Base-by-base conservation (phyloP, 2,797 vertebrate species). In the Sternotherus odoratus region DNA sequence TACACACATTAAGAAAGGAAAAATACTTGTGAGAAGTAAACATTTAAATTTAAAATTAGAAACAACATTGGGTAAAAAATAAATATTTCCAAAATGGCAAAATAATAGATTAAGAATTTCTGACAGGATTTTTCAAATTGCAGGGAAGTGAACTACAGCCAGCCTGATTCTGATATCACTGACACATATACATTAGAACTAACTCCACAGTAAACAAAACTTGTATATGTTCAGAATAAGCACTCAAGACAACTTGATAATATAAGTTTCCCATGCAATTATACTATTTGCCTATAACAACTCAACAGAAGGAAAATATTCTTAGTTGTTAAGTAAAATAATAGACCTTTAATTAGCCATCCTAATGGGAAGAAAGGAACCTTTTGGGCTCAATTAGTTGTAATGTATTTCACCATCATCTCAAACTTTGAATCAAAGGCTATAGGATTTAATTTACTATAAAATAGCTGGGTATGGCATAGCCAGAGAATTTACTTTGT, bases 401-500 rank as follows among this genome's bases (percentile, higher is more conserved):
- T 30, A 90, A 77, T 46, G 3, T 66, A 50, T 87, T 85, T 46
- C 69, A 26, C 6, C 49, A 82, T 81, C 26, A 39, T 94, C 24
- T 46, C 69, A 43, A 86, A 46, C 50, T 92, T 94, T 92, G 54
- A 92, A 69, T 81, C 51, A 87, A 66, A 63, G 77, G 12, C 3
- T 75, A 2, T 57, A 46, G 11, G 3, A 49, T 91, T 92, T 94
- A 78, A 83, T 92, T 88, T 91, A 66, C 24, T 46, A 13, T 46
- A 43, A 26, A 12, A 63, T 78, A 63, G 56, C 46, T 66, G 60
- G 33, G 33, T 66, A 19, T 66, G 33, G 17, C 60, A 66, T 66
- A 86, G 36, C 84, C 28, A 86, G 84, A 82, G 89, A 86, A 87
- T 26, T 77, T 56, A 92, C 57, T n/a, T 87, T 39, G 9, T 83